Base-by-base conservation (phyloP, 2,888 invertebrate genomes). In the Fragum sueziense region DNA sequence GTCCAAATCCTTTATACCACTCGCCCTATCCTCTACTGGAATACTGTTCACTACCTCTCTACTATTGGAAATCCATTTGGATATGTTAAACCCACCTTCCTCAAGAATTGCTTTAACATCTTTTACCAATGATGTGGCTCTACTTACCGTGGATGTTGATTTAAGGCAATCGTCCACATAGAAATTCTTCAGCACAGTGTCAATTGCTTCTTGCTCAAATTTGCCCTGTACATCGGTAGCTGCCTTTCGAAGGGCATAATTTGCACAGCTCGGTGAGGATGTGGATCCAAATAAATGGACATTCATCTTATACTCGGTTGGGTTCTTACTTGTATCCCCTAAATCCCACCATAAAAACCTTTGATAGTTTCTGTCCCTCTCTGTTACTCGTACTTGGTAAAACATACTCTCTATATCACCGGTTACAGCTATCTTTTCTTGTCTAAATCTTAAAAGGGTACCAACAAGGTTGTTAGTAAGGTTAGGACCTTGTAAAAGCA, bases 211-310 rank as follows among this genome's bases (percentile, higher is more conserved):
- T 1, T 74, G 52, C 54, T 52, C 47, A 52, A 65, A 57, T 14
- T 37, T 6, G 37, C 14, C 37, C 77, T 82, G 31, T 82, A 33
- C 11, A 7, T 67, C 57, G n/a, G 17, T n/a, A 1, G 76, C 76
- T 20, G 67, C 17, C 25, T 14, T 27, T 67, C 72, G 67, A 25
- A 71, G 47, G 0, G 57, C 77, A 69, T 68, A 73, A 52, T 77
- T 77, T 2, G 77, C 77, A 69, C 77, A 86, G 68, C 70, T 76
- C 9, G 85, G 85, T 0, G 84, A 84, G 0, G 86, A 86, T 25
- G 80, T 76, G 9, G 81, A 80, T 29, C 59, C 59, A 59, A 59
- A 59, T 22, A 59, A 27, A 20, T 59, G 59, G 11, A 59, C 59
- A 11, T 17, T 25, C 59, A 59, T 59, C 9, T 31, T 7, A 31